A percentile compares a stretch with the other conserved stretches of the same genome.
These are phyloP conservation scores for Zoanthus sociatus DNA, from an alignment of 92 coral and sea anemone genomes.

Conservation along the genomic window DNA sequence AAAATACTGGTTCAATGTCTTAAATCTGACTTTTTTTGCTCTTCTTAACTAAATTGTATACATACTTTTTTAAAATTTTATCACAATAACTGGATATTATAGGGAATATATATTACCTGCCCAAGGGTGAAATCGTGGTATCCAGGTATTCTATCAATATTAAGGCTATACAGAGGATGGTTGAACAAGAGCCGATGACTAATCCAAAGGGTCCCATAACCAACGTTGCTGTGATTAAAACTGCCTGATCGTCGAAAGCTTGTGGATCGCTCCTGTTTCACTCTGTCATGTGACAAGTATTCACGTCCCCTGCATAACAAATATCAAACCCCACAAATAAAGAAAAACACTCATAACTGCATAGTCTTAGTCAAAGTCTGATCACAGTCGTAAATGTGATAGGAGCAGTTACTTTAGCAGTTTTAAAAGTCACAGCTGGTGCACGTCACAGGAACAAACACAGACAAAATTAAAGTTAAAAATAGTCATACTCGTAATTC, in stretches of 20 bases:
- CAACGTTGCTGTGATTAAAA: constrained; percentile 56
- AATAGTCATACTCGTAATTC: not conserved
- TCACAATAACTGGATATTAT: not conserved
- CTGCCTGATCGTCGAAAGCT: constrained; percentile 79
- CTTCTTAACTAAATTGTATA: not conserved
- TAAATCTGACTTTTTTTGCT: not conserved
- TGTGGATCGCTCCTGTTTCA: constrained; percentile 76
- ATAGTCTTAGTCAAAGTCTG: not conserved
- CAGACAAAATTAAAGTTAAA: not conserved
- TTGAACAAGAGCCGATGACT: constrained; percentile 82
- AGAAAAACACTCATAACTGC: not conserved
- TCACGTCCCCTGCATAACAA: constrained; percentile 53
- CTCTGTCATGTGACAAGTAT: constrained; percentile 72
- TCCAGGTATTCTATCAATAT: constrained; percentile 91
- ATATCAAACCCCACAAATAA: not conserved
- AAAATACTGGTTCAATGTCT: not conserved
- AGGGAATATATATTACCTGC: constrained; percentile 68
- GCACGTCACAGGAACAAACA: not conserved
- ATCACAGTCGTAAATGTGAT: no score
- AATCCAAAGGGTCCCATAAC: constrained; percentile 74
- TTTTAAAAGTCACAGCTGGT: no score
- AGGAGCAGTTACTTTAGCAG: no score
- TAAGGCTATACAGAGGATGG: constrained; percentile 93
- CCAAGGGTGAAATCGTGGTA: constrained; percentile 93
- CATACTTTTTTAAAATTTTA: not conserved